Evolutionary conservation across 2,797 vertebrate genomes (phyloP), one percentile per base, ranked within the genome.

Genomic region (Gymnopithys bicolor): DNA sequence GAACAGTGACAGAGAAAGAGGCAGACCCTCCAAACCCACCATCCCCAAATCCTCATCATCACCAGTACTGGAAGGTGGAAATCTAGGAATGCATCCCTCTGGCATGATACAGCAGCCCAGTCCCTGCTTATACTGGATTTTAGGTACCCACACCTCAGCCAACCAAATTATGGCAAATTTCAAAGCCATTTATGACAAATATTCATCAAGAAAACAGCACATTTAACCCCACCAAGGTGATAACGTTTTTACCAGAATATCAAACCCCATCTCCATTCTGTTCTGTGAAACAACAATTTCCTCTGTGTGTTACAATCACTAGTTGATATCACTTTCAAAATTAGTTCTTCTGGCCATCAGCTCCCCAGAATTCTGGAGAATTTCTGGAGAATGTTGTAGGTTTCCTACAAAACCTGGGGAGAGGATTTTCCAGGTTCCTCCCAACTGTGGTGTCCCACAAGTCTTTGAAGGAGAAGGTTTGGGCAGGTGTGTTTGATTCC

Each of bases 251-350:
- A 35, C 8, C 18, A 55, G 51, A 46, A 58, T 30, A 53, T 43
- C 53, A 27, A 76, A 76, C 41, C 3, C 6, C 18, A 15, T 41
- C 66, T 58, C 13, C 13, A 18, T 49, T 69, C 75, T 43, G 5
- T 37, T 52, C 24, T 0, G 3, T 33, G 13, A 30, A 66, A 37
- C 0, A 21, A 22, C 12, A 33, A 78, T 21, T 56, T 63, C 13
- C 2, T 58, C 10, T 1, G 0, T 21, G 11, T 11, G 55, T 84
- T 59, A 55, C 6, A 63, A 14, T 10, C 3, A 28, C 5, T 8
- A 13, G 11, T 27, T 9, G 10, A 28, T 4, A 14, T 7, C 6
- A 16, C n/a, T 37, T 30, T 23, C 13, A 35, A 53, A 73, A 55
- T 46, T 21, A 49, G 16, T 3, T 10, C 43, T 73, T 79, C 33